Percentiles rank a stretch among this genome's conserved stretches.
These are phyloP conservation scores for Meda fulgida DNA, from an alignment of 2,797 vertebrate genomes.

Conservation along the genomic window DNA sequence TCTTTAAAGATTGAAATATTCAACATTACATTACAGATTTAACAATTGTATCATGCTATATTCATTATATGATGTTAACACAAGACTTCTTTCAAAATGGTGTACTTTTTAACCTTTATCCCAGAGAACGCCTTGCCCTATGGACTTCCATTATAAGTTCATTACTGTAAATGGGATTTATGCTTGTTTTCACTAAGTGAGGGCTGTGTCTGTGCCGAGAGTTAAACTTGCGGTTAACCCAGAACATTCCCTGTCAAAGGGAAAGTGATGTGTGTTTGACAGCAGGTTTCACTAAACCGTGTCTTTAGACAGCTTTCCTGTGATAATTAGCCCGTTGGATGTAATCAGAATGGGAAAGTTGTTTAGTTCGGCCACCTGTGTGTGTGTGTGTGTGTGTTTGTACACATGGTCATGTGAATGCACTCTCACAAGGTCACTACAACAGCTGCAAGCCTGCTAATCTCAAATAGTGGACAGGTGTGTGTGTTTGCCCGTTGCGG, in stretches of 20 bases:
- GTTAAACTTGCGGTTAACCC: not conserved
- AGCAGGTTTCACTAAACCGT: not conserved
- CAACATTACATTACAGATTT: too few species aligned
- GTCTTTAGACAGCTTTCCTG: conserved; percentile 11
- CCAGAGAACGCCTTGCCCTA: not conserved
- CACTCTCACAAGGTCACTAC: conserved; percentile 60
- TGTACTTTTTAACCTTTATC: not conserved
- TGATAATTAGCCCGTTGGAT: conserved; percentile 43
- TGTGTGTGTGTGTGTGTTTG: conserved; percentile 56
- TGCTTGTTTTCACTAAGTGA: conserved; percentile 2
- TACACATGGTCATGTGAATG: conserved; percentile 45
- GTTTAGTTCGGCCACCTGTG: conserved; percentile 48
- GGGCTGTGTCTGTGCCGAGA: not conserved
- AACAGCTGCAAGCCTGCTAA: conserved; percentile 44
- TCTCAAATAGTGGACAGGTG: conserved; percentile 20
- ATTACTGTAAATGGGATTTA: not conserved
- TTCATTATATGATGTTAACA: not conserved
- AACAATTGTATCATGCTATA: not conserved
- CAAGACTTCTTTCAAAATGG: not conserved
- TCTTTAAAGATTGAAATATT: not conserved
- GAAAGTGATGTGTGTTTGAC: not conserved
- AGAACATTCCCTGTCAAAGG: not conserved
- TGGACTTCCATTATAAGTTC: not conserved
- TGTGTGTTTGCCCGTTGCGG: conserved; percentile 22
- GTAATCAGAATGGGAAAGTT: conserved; percentile 48